Evolutionary conservation across 2,113 vertebrate genomes (phyloP), one percentile per base, ranked within the genome.

Genomic region (Morone chrysops): DNA sequence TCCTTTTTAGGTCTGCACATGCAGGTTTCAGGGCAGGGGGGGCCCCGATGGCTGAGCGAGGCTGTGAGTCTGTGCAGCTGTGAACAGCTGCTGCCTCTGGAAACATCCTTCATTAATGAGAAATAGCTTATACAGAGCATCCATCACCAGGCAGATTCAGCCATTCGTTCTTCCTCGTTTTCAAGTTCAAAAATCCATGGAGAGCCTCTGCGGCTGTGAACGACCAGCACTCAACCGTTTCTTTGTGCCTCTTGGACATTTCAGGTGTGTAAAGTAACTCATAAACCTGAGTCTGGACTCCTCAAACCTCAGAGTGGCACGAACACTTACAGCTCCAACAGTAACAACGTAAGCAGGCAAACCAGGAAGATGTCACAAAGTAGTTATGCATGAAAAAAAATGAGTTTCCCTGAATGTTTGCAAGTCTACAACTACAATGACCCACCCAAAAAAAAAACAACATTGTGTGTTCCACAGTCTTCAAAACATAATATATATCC

Each of bases 351-450:
- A 54, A 78, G 61, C 70, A 70, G 47, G 68, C 60, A 57, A 84
- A 74, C 77, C 68, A 59, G 68, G 67, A 81, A 65, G 73, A 63
- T n/a, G 3, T 68, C 31, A 77, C 70, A 59, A 75, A 81, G 78
- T 61, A 76, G 61, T 78, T 45, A 70, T 54, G 62, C 70, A 70
- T 78, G 57, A 86, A 78, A 76, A 87, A 78, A 76, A 87, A 78
- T 83, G 61, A 87, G 82, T 80, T 85, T 92, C 92, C 94, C 94
- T 94, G 93, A 95, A 94, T 87, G 82, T 88, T 87, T 79, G 70
- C 82, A 80, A 79, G 60, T 78, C 70, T 87, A 87, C 61, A 70
- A 18, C 88, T 81, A 87, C 2, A 74, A 85, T 84, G 71, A 76
- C 73, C 82, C 86, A 43, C 69, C 57, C 78, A 0, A 63, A 53